These are phyloP conservation scores for Torymus auratus DNA, from an alignment of 2,888 invertebrate species.

Conservation along the genomic window DNA sequence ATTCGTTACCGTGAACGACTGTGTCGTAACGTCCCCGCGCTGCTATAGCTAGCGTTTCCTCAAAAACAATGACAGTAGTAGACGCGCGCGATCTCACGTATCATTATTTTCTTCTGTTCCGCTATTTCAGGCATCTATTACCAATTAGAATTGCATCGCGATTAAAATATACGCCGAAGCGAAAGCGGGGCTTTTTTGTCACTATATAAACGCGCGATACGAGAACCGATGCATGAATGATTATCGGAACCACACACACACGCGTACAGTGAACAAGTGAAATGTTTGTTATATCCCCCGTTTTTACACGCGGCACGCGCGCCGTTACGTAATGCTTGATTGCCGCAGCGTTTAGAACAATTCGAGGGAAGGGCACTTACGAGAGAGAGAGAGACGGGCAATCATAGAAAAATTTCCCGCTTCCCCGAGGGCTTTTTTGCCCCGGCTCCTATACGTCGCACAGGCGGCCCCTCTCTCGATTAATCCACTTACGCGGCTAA, in stretches of 20 bases:
- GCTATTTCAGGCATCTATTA: constrained; percentile 15
- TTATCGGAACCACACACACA: neutral
- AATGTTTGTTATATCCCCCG: constrained; percentile 11
- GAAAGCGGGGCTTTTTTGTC: neutral
- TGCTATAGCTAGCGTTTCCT: neutral
- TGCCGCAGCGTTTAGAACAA: constrained; percentile 45
- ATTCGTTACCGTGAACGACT: too few relatives aligned
- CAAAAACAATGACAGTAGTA: neutral
- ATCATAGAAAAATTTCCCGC: constrained; percentile 48
- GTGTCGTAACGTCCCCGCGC: too few relatives aligned
- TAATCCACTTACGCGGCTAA: constrained; percentile 48
- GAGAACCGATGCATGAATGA: constrained; percentile 13
- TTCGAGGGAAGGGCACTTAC: constrained; percentile 34
- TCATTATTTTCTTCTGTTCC: constrained; percentile 23
- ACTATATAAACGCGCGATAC: neutral
- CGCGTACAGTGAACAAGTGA: neutral
- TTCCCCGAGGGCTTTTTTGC: constrained; percentile 31
- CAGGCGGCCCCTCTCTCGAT: constrained; percentile 35
- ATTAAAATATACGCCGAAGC: neutral
- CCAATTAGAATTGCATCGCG: constrained; percentile 13
- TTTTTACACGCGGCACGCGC: neutral
- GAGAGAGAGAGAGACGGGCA: neutral
- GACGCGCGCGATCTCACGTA: neutral
- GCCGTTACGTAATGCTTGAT: constrained; percentile 25
- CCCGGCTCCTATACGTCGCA: neutral